Conservation (phyloP, 2,113 vertebrate genomes). For the Aegithalos caudatus region DNA sequence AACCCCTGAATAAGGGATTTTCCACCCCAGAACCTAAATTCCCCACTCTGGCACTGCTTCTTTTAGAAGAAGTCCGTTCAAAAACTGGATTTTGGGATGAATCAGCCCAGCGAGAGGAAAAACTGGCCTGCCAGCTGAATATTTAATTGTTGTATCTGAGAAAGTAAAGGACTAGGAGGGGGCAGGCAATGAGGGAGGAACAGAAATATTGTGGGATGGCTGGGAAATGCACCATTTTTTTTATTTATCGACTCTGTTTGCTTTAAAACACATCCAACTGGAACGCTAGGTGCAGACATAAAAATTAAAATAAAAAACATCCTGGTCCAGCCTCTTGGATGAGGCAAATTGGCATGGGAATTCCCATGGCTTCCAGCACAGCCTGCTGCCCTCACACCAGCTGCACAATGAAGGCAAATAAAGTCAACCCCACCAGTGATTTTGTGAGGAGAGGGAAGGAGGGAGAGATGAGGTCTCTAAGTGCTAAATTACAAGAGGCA, state of each 20-base stretch:
- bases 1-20: slow-evolving; percentile 8
- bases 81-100: background rate
- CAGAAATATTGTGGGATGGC: background rate
- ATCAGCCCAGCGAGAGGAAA: background rate
- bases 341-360: slow-evolving; percentile 25
- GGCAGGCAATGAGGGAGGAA: background rate
- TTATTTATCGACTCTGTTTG: slow-evolving; percentile 47
- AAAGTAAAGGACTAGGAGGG: background rate
- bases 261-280: slow-evolving; percentile 57
- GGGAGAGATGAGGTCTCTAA: background rate
- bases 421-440: background rate
- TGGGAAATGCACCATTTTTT: background rate
- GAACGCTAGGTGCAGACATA: slow-evolving; percentile 17
- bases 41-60: background rate
- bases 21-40: background rate
- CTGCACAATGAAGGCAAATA: background rate
- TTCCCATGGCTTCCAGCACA: background rate
- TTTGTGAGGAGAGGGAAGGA: background rate
- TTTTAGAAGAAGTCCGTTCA: background rate
- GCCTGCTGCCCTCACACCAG: background rate
- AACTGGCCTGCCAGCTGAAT: background rate
- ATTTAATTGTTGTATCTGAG: background rate
- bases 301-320: slow-evolving; percentile 58
- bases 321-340: slow-evolving; percentile 17
- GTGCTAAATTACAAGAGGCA: background rate